phyloP scores from a whole-genome alignment of 2,888 invertebrate species.

The Tupiocoris notatus region DNA sequence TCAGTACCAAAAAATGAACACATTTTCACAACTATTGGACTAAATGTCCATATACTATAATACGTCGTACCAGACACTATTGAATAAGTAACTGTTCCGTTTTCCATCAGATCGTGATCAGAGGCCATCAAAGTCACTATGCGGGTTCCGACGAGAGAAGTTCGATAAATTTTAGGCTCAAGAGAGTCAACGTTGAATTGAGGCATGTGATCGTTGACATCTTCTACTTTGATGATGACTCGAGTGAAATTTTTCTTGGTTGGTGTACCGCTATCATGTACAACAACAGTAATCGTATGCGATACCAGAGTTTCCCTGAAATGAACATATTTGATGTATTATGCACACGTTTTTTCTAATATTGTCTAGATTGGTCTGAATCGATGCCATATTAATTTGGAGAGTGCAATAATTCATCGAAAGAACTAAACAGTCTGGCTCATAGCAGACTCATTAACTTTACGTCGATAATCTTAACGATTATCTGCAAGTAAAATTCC shows the following conservation, averaged over 20 bases:
- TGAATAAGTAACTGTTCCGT: slow-evolving; percentile 76
- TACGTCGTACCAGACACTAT: slow-evolving; percentile 76
- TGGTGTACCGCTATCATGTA: slow-evolving; percentile 82
- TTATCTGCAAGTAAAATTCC: too few relatives aligned
- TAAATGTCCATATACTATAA: too few relatives aligned
- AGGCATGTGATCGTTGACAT: slow-evolving; percentile 87
- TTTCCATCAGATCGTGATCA: slow-evolving; percentile 78
- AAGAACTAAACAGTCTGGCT: too few relatives aligned
- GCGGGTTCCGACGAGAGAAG: slow-evolving; percentile 68
- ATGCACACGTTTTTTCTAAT: too few relatives aligned
- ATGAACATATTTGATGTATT: slow-evolving; percentile 37
- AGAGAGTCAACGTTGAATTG: slow-evolving; percentile 78
- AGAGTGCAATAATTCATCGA: too few relatives aligned
- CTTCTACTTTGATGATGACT: slow-evolving; percentile 74
- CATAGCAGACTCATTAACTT: too few relatives aligned
- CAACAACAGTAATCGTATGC: slow-evolving; percentile 83
- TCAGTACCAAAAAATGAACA: too few relatives aligned
- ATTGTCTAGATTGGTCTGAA: too few relatives aligned
- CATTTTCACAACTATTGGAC: not conserved
- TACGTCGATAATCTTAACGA: too few relatives aligned
- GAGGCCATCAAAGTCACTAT: slow-evolving; percentile 72
- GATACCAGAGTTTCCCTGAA: slow-evolving; percentile 69
- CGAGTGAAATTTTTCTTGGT: slow-evolving; percentile 80
- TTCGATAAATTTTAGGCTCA: slow-evolving; percentile 73
- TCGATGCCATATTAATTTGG: too few relatives aligned